Conservation (phyloP, 1,140 invertebrate genomes). For the Idris sp. region DNA sequence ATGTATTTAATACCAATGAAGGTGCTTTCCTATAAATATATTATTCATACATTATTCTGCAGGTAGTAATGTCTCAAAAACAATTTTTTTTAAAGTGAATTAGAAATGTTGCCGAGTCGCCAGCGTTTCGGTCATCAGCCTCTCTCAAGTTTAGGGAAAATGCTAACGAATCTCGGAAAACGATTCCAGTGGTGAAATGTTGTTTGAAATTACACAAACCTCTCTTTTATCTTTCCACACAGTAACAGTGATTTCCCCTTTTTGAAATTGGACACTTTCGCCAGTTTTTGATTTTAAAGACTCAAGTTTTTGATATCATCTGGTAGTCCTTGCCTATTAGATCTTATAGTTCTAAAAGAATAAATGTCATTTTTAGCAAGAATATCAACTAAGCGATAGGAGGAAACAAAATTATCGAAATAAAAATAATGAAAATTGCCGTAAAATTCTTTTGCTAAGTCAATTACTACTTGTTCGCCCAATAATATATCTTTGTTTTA, state of each 20-base stretch:
- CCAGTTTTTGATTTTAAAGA: slow-evolving; percentile 3
- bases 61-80: no score
- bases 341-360: not conserved
- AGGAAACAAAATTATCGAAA: slow-evolving; percentile 16
- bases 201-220: slow-evolving; percentile 9
- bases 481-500: slow-evolving; percentile 3
- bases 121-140: no score
- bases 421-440: slow-evolving; percentile 9
- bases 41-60: no score
- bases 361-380: slow-evolving; percentile 2
- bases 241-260: not conserved
- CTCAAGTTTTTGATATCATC: slow-evolving; percentile 1
- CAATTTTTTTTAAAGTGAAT: no score
- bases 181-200: slow-evolving; percentile 3
- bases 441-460: slow-evolving; percentile 7
- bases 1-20: no score
- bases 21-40: no score
- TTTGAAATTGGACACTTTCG: not conserved
- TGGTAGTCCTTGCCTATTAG: slow-evolving; percentile 1
- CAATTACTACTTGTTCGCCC: slow-evolving; percentile 26
- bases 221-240: slow-evolving; percentile 17
- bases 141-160: no score
- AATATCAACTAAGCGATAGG: slow-evolving; percentile 7
- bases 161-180: no score
- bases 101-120: no score